Evolutionary conservation across 2,797 vertebrate species (phyloP).

Genomic region (Linurgus olivaceus): DNA sequence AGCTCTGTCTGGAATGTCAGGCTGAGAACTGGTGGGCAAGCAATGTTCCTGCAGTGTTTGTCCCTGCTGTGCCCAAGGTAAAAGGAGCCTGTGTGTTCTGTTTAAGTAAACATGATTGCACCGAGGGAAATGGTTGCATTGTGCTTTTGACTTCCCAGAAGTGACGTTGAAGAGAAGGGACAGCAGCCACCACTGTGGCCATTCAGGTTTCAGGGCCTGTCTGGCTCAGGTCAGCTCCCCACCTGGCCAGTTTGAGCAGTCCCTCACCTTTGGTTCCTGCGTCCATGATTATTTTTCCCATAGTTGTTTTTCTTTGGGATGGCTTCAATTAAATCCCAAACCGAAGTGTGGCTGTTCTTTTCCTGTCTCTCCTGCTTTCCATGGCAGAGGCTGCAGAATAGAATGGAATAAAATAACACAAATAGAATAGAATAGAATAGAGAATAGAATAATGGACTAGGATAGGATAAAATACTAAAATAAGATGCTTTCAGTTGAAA

Average conservation of each 20-base stretch:
- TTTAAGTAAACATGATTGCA: not conserved
- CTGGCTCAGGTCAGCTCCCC: rapidly evolving
- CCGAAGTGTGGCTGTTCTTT: not conserved
- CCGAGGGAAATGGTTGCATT: not conserved
- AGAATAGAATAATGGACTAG: not conserved
- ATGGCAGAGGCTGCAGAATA: not conserved
- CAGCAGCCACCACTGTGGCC: rapidly evolving
- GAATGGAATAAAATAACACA: not conserved
- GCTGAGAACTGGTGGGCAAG: not conserved
- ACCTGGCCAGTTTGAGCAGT: not conserved
- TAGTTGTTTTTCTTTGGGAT: not conserved
- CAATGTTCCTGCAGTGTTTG: not conserved
- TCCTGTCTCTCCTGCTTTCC: not conserved
- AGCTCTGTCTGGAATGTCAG: not conserved
- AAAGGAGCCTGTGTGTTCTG: not conserved
- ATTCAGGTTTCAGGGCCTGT: not conserved
- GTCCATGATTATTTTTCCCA: not conserved
- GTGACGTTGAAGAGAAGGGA: not conserved
- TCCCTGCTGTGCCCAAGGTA: not conserved
- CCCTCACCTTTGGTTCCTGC: not conserved
- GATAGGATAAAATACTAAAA: not conserved
- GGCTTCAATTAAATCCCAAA: not conserved
- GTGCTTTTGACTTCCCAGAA: not conserved
- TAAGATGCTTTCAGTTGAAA: not conserved
- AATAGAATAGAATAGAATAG: not conserved